Base-by-base conservation (phyloP, 2,888 invertebrate species). In the Drosophila subquinaria region DNA sequence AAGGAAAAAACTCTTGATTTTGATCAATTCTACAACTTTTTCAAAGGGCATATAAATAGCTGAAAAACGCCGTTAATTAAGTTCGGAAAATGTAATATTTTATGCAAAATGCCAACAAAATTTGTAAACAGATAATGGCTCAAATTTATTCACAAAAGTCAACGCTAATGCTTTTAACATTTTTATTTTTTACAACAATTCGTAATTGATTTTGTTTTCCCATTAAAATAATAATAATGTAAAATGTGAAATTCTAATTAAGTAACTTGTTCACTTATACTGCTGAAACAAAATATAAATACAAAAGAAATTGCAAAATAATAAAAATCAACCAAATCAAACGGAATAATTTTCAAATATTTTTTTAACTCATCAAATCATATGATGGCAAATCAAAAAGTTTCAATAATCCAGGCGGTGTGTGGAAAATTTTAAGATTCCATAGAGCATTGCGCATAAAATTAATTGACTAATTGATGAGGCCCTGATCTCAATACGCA, bases 401-500 rank as follows among this genome's bases (percentile, higher is more conserved):
- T n/a, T 38, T 35, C 20, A 20, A 20, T 42, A 48, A 79, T 48
- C 52, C 17, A 43, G 38, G 23, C 45, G 47, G 23, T 35, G 9
- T 5, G 40, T 40, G 30, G 55, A 33, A 40, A 74, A 73, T 77
- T 57, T 70, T 65, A 67, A 48, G 81, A 60, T 89, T 88, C 88
- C 88, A 79, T 79, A 69, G 69, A 88, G 83, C 86, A 69, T 63
- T 73, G 90, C 73, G 88, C 86, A 90, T 88, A 87, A 91, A 91
- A 90, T 90, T 90, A 90, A 91, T 91, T 91, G 90, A 91, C 91
- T 91, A 91, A 91, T 91, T 91, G 91, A 92, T 91, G 91, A 88
- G 91, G 89, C 91, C 92, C 92, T 92, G 91, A 91, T 91, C 91
- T 90, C 91, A 91, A 91, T 91, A 91, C 90, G 91, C 91, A 92